Conservation (phyloP, 1,140 invertebrate genomes). For the Metopolophium dirhodum region DNA sequence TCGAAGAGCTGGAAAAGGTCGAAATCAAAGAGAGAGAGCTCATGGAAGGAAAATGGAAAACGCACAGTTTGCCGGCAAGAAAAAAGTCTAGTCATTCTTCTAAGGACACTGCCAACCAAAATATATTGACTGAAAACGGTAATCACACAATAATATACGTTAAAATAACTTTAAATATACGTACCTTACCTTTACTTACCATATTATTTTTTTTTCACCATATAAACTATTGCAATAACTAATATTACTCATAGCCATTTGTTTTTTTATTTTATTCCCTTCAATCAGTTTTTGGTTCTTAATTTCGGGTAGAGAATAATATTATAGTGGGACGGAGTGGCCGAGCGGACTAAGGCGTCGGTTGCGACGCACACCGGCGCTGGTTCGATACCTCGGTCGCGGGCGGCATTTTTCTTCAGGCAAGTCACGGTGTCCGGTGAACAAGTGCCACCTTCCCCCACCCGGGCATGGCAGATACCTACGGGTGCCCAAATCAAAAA, state of each 20-base stretch:
- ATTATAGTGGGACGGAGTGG: too few relatives aligned
- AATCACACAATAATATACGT: constrained; percentile 54
- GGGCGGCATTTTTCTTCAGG: too few relatives aligned
- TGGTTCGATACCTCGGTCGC: too few relatives aligned
- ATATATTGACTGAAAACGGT: constrained; percentile 65
- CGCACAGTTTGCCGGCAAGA: constrained; percentile 81
- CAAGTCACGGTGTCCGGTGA: too few relatives aligned
- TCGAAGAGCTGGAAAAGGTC: constrained; percentile 82
- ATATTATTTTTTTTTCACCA: background rate
- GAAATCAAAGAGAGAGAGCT: constrained; percentile 83
- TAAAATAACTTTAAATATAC: background rate
- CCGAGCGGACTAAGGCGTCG: too few relatives aligned
- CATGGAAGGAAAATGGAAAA: constrained; percentile 84
- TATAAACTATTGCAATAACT: constrained; percentile 61
- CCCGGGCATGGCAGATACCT: too few relatives aligned
- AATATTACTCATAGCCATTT: background rate
- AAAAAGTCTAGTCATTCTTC: constrained; percentile 68
- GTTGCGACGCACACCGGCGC: too few relatives aligned
- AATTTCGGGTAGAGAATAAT: background rate
- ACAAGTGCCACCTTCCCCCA: too few relatives aligned
- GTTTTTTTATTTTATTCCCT: background rate
- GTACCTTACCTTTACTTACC: background rate
- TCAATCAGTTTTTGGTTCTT: background rate
- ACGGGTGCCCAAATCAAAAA: too few relatives aligned
- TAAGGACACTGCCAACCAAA: constrained; percentile 61